phyloP scores from a whole-genome alignment of 2,113 vertebrate species.

The Phalacrocorax carbo region DNA sequence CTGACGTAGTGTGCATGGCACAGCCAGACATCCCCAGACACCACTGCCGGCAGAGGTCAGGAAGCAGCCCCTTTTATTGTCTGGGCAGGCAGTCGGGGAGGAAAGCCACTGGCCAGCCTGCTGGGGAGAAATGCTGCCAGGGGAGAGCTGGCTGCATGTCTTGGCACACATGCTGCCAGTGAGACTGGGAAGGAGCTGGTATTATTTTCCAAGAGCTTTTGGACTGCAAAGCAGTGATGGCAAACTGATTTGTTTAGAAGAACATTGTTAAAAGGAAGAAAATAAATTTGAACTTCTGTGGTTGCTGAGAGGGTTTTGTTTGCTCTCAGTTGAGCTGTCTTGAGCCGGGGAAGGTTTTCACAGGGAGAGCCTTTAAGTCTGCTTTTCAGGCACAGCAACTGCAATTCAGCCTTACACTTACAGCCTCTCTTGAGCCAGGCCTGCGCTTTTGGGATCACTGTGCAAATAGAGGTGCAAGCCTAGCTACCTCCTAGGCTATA shows the following conservation, averaged over 20 bases:
- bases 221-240: neutral
- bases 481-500: neutral
- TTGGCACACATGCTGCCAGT: fast-evolving
- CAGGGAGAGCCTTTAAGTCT: neutral
- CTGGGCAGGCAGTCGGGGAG: fast-evolving
- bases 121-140: neutral
- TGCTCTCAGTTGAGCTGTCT: neutral
- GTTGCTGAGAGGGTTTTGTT: neutral
- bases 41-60: fast-evolving
- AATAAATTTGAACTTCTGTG: fast-evolving
- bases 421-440: neutral
- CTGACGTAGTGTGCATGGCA: neutral
- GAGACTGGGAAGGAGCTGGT: neutral
- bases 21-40: neutral
- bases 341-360: neutral
- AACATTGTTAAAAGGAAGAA: neutral
- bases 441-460: neutral
- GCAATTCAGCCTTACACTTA: fast-evolving
- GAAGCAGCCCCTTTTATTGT: neutral
- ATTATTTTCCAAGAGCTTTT: neutral
- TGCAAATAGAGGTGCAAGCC: neutral
- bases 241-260: neutral
- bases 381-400: neutral
- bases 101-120: neutral
- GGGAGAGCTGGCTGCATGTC: neutral